Base-by-base conservation (phyloP, 2,888 invertebrate genomes). In the Leptinotarsa haldemani region DNA sequence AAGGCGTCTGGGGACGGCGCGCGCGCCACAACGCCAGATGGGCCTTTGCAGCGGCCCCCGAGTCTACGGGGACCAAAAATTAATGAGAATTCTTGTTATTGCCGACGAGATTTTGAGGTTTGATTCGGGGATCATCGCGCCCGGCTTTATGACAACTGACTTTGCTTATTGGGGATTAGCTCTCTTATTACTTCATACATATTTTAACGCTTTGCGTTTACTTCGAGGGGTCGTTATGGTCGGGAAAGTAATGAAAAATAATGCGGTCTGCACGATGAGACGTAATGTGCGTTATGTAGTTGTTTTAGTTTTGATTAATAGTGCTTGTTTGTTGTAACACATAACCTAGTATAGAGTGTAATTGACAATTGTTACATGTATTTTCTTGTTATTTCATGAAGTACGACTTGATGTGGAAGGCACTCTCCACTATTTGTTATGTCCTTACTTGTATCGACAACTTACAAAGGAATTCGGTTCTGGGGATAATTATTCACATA, bases 41-140 rank as follows among this genome's bases (percentile, higher is more conserved):
- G 80, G 81, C 79, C 79, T 76, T 76, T 74, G 78, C 73, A 75
- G 5, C 80, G 72, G 74, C 80, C 79, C 82, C 77, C 71, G 69
- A 74, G 78, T 79, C 79, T 72, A 73, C 53, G 66, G 81, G 80
- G 81, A 80, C 79, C 76, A 72, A 80, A 82, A 84, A 84, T 84
- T 85, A 85, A 85, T 85, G 85, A 84, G 84, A 84, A 84, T 83
- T 78, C 83, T 82, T 83, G 85, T 84, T 85, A 85, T 84, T 84
- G 84, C 84, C 79, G 80, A 80, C 81, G 83, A 82, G 81, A 83
- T 83, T 75, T 75, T 66, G 80, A 80, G 81, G 77, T 83, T 82
- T 81, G 82, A 83, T 84, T 83, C 77, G 81, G 81, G 80, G 81
- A 82, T 83, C 82, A 83, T 80, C 81, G 77, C 74, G 61, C 64